Percentiles rank a stretch among this genome's conserved stretches.
These are phyloP conservation scores for Ornithoptera priamus DNA, from an alignment of 2,888 invertebrate species.

Conservation along the genomic window DNA sequence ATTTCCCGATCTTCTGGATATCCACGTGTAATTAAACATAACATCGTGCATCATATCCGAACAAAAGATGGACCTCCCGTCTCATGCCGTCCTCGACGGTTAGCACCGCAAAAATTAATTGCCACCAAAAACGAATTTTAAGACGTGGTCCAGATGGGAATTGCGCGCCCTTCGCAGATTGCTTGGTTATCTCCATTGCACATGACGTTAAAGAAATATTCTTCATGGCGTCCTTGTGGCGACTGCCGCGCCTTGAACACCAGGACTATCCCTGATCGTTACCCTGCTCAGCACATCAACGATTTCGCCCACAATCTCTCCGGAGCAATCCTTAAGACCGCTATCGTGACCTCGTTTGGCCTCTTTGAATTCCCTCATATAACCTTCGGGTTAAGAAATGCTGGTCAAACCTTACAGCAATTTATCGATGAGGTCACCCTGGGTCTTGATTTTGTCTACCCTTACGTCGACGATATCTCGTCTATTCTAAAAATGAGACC, in stretches of 20 bases:
- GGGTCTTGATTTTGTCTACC: slow-evolving; percentile 6
- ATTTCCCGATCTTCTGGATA: background rate
- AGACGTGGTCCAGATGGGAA: too few species aligned
- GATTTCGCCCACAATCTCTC: background rate
- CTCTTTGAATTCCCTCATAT: slow-evolving; percentile 27
- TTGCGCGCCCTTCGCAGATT: too few species aligned
- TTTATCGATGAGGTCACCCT: slow-evolving; percentile 38
- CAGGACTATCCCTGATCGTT: background rate
- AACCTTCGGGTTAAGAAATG: slow-evolving; percentile 54
- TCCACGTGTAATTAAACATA: background rate
- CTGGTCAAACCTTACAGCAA: slow-evolving; percentile 53
- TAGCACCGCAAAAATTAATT: too few species aligned
- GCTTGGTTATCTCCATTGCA: too few species aligned
- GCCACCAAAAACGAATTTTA: too few species aligned
- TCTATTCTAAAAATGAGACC: background rate
- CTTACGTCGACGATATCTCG: slow-evolving; percentile 12
- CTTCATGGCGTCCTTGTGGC: too few species aligned
- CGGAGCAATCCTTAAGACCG: background rate
- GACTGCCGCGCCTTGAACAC: too few species aligned
- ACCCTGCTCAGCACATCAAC: background rate
- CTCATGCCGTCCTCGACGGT: too few species aligned
- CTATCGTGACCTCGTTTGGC: background rate
- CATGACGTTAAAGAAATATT: too few species aligned
- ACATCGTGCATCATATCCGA: background rate
- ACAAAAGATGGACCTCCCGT: too few species aligned